phyloP scores from a whole-genome alignment of 1,140 invertebrate species.

The Diplogasteroides magnus region DNA sequence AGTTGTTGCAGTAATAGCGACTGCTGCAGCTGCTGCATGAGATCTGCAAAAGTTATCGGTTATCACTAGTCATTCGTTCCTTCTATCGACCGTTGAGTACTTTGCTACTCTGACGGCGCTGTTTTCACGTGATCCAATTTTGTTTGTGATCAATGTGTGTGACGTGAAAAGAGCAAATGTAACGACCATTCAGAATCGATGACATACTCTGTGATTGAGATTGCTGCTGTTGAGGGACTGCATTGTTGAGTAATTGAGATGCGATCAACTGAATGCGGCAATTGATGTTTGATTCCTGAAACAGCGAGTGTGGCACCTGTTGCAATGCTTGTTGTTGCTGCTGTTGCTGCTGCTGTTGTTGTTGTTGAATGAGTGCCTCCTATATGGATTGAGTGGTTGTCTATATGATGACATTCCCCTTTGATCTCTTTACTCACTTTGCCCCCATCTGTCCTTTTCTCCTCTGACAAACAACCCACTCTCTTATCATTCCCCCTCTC shows the following conservation, averaged over 20 bases:
- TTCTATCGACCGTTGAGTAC: conserved; percentile 2
- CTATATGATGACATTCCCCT: too few species aligned
- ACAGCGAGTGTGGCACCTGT: not conserved
- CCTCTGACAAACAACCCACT: not conserved
- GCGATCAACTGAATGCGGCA: not conserved
- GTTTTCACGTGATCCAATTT: not conserved
- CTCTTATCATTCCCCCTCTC: not conserved
- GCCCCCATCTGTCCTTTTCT: not conserved
- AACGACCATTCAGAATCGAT: not conserved
- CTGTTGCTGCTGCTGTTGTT: conserved; percentile 11
- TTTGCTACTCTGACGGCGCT: conserved; percentile 2
- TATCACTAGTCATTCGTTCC: conserved; percentile 3
- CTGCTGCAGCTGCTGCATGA: conserved; percentile 15
- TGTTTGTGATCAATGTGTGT: not conserved
- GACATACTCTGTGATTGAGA: not conserved
- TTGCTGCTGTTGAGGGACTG: not conserved
- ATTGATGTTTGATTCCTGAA: conserved; percentile 3
- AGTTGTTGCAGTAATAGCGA: conserved; percentile 16
- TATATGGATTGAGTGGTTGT: too few species aligned
- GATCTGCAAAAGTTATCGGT: not conserved
- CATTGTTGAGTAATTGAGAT: not conserved
- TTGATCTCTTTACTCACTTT: too few species aligned
- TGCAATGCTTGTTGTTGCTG: conserved; percentile 11
- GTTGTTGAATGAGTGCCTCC: not conserved
- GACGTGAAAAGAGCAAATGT: not conserved